Evolutionary conservation across 2,113 vertebrate genomes (phyloP).

Genomic region (Aldabrachelys gigantea): DNA sequence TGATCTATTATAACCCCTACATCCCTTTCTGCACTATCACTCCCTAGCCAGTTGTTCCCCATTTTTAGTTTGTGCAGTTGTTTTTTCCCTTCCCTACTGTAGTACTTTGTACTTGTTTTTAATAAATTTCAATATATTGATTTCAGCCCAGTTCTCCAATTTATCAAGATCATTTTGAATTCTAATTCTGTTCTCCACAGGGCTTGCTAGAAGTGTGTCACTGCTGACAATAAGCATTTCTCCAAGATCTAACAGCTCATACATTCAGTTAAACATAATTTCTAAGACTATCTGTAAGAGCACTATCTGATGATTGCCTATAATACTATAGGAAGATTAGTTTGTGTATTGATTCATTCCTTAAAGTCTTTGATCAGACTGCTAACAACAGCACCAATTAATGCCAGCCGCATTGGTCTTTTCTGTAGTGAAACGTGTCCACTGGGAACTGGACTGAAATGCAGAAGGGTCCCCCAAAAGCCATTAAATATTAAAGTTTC

Average conservation of each 20-base stretch:
- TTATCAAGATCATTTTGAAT: not conserved
- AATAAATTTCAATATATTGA: not conserved
- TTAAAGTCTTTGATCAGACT: slow-evolving; percentile 57
- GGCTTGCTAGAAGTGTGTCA: not conserved
- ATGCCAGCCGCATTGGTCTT: not conserved
- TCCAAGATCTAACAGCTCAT: not conserved
- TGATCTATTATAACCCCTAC: not conserved
- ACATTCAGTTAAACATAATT: not conserved
- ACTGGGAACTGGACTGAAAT: slow-evolving; percentile 42
- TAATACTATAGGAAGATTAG: not conserved
- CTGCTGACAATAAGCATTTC: not conserved
- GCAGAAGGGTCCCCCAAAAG: slow-evolving; percentile 48
- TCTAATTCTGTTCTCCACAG: not conserved
- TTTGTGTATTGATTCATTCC: not conserved
- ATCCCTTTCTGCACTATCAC: too few relatives aligned
- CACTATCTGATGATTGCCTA: not conserved
- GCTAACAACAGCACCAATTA: slow-evolving; percentile 36
- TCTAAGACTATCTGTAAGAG: not conserved
- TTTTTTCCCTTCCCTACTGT: not conserved
- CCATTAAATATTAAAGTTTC: slow-evolving; percentile 39
- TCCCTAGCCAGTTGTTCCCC: not conserved
- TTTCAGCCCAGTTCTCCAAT: not conserved
- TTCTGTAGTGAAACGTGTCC: slow-evolving; percentile 47
- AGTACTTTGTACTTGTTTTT: not conserved
- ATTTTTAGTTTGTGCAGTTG: not conserved